Evolutionary conservation across 1,140 invertebrate genomes (phyloP).

Genomic region (Papilio glaucus): DNA sequence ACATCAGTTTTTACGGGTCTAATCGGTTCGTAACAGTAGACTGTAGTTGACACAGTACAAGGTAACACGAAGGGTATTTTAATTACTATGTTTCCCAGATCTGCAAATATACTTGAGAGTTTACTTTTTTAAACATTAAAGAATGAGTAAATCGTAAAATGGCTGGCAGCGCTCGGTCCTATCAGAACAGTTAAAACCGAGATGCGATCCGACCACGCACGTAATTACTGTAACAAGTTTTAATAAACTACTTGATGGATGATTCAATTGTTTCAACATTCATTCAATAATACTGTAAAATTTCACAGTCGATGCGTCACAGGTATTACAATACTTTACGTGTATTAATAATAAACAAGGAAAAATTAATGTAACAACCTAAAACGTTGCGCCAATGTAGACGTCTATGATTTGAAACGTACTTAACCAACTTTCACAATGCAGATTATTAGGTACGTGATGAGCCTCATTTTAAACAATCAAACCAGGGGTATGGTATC

Average conservation of each 20-base stretch:
- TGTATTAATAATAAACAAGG: neutral
- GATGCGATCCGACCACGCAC: neutral
- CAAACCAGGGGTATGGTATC: too few species aligned
- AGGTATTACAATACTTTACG: neutral
- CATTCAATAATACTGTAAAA: constrained; percentile 16
- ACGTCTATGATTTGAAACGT: neutral
- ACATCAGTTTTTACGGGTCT: too few species aligned
- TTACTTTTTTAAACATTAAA: neutral
- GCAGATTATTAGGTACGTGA: too few species aligned
- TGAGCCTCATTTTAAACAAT: too few species aligned
- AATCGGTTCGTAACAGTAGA: too few species aligned
- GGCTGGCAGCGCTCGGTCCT: neutral
- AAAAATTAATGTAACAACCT: too few species aligned
- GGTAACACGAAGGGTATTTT: too few species aligned
- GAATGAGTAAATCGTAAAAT: neutral
- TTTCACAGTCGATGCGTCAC: neutral
- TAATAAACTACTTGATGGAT: constrained; percentile 9
- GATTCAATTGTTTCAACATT: constrained; percentile 21
- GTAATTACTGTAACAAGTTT: constrained; percentile 18
- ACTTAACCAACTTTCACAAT: neutral
- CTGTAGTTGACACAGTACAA: too few species aligned
- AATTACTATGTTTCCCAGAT: neutral
- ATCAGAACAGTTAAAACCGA: neutral
- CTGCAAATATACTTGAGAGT: neutral
- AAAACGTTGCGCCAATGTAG: too few species aligned